phyloP scores from a whole-genome alignment of 2,113 vertebrate genomes.

The Cebus imitator region DNA sequence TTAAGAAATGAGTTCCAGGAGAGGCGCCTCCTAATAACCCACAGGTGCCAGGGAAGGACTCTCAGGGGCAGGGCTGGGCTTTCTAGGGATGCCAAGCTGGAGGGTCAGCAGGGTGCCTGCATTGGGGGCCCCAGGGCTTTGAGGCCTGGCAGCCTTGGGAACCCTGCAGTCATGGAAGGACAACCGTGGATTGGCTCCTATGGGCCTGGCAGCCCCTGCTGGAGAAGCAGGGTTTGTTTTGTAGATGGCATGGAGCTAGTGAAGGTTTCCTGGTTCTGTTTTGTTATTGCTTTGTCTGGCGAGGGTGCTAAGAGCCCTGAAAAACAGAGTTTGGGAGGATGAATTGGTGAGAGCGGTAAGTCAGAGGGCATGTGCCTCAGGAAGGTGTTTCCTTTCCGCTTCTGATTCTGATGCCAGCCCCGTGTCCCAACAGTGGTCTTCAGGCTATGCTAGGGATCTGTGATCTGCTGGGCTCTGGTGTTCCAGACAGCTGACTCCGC shows the following conservation, averaged over 20 bases:
- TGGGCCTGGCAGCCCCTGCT: neutral
- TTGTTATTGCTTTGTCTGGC: neutral
- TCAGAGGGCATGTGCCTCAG: neutral
- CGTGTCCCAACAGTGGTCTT: neutral
- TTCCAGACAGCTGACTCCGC: neutral
- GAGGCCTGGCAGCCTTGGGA: neutral
- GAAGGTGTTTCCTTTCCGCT: accelerated
- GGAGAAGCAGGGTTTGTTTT: neutral
- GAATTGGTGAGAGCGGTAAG: accelerated
- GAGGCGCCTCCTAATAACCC: neutral
- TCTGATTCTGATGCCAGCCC: neutral
- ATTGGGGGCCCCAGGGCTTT: accelerated
- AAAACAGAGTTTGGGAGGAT: neutral
- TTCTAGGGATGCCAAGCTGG: neutral
- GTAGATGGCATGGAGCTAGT: neutral
- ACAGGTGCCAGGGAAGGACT: neutral
- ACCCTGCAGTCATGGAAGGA: neutral
- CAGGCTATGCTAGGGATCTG: neutral
- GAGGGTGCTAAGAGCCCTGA: neutral
- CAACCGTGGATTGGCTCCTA: accelerated
- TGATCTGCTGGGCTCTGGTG: neutral
- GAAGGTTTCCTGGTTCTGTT: neutral
- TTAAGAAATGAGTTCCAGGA: neutral
- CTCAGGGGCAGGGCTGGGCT: accelerated
- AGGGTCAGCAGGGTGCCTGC: neutral